phyloP scores from a whole-genome alignment of 2,113 vertebrate species.

The cat (Felis catus) region F.catus_Fca126_mat1.0 CM031418.1:86015001-86015500 shows the following conservation, averaged over 20 bases:
- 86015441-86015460: neutral
- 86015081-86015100: slow-evolving; percentile 38
- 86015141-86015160: neutral
- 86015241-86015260: neutral
- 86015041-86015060: slow-evolving; percentile 40
- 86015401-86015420: neutral
- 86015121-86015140: slow-evolving; percentile 47
- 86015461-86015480: neutral
- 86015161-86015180: slow-evolving; percentile 6
- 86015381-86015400: neutral
- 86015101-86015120: neutral
- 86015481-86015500: neutral
- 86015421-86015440: neutral
- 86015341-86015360: neutral
- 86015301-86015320: too few species aligned
- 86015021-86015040: slow-evolving; percentile 12
- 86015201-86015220: neutral
- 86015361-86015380: neutral
- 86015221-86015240: neutral
- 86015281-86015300: too few species aligned
- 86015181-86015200: neutral
- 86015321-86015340: neutral
- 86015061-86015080: slow-evolving; percentile 47
- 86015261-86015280: neutral
- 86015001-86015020: slow-evolving; percentile 44